Evolutionary conservation across 2,888 invertebrate genomes (phyloP).

Genomic region (Ptilodon capucinus): DNA sequence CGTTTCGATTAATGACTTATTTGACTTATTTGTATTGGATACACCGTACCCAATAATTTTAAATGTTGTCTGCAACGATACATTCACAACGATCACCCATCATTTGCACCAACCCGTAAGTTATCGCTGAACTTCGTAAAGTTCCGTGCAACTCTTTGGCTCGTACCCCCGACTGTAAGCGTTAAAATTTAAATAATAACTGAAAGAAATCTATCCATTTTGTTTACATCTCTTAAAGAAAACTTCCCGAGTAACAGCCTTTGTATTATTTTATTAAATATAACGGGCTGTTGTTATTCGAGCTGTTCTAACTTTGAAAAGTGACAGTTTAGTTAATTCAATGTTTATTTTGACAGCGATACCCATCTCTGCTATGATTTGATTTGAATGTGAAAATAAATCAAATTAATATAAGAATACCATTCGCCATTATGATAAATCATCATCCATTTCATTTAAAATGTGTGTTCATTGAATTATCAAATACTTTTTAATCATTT

Average conservation of each 20-base stretch:
- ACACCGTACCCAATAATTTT: too few species aligned
- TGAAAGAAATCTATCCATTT: slow-evolving; percentile 26
- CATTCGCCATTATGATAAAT: too few species aligned
- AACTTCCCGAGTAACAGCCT: slow-evolving; percentile 10
- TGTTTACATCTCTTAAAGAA: slow-evolving; percentile 15
- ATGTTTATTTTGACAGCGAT: not conserved
- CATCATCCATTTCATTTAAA: too few species aligned
- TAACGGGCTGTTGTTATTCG: not conserved
- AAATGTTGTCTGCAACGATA: too few species aligned
- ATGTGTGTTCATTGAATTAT: too few species aligned
- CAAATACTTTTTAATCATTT: too few species aligned
- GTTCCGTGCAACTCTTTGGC: slow-evolving; percentile 57
- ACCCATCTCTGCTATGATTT: not conserved
- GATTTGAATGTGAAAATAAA: not conserved
- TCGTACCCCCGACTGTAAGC: slow-evolving; percentile 43
- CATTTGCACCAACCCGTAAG: slow-evolving; percentile 38
- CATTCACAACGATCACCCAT: not conserved
- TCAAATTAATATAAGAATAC: too few species aligned
- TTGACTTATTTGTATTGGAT: too few species aligned
- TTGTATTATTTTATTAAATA: not conserved
- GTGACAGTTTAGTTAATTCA: not conserved
- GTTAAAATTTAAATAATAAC: slow-evolving; percentile 50
- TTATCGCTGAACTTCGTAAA: slow-evolving; percentile 63
- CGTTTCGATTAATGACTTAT: too few species aligned
- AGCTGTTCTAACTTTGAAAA: not conserved